A percentile compares a stretch with the other conserved stretches of the same genome.
These are phyloP conservation scores for Synergus japonicus DNA, from an alignment of 2,888 invertebrate genomes.

Conservation along the genomic window DNA sequence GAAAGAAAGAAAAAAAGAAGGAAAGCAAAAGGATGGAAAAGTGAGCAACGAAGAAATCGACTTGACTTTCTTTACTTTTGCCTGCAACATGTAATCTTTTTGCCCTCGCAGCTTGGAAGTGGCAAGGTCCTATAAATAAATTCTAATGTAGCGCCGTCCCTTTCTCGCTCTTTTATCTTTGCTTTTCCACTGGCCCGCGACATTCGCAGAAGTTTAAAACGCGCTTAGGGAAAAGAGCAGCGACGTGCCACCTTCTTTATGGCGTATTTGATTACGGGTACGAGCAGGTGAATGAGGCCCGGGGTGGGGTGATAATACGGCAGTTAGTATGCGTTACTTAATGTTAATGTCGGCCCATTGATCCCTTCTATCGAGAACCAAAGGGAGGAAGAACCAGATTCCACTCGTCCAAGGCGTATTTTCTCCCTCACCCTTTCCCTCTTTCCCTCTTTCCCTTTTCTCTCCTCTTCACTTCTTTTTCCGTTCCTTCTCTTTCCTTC, in stretches of 20 bases:
- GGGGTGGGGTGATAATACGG: constrained; percentile 69
- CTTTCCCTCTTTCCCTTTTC: constrained; percentile 23
- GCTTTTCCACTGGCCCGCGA: constrained; percentile 17
- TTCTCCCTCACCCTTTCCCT: constrained; percentile 43
- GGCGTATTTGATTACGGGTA: constrained; percentile 64
- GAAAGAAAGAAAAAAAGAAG: too few species aligned
- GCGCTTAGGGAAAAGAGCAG: constrained; percentile 45
- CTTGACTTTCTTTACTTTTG: constrained; percentile 32
- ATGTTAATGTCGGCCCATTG: constrained; percentile 71
- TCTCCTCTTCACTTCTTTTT: constrained; percentile 32
- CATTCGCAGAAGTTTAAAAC: constrained; percentile 40
- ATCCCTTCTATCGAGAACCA: constrained; percentile 61
- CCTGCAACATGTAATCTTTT: constrained; percentile 29
- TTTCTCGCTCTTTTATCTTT: constrained; percentile 7
- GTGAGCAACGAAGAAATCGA: constrained; percentile 24
- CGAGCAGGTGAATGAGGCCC: constrained; percentile 62
- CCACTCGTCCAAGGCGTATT: constrained; percentile 58
- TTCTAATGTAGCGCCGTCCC: constrained; percentile 11
- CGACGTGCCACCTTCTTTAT: constrained; percentile 52
- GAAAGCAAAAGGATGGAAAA: constrained; percentile 14
- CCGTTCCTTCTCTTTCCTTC: constrained; percentile 27
- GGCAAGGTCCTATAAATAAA: constrained; percentile 34
- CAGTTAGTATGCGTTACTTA: constrained; percentile 70
- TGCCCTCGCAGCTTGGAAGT: constrained; percentile 29
- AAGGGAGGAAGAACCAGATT: constrained; percentile 64